phyloP scores from a whole-genome alignment of 2,888 invertebrate genomes.

The Eudasyphora cyanicolor region DNA sequence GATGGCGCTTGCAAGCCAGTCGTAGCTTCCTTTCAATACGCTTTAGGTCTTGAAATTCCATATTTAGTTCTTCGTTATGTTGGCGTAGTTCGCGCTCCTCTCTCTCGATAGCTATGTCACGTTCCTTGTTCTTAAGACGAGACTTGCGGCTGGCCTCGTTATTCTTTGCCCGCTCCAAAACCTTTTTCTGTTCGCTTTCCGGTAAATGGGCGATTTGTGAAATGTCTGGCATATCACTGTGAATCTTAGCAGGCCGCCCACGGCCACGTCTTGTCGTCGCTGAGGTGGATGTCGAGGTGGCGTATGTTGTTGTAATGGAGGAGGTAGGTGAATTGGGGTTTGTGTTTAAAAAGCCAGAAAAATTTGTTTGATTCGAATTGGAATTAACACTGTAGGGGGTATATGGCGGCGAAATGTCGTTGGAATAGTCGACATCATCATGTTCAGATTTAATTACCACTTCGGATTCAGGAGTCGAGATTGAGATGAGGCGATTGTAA shows the following conservation, averaged over 20 bases:
- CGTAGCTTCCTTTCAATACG: conserved; percentile 58
- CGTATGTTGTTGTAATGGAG: conserved; percentile 61
- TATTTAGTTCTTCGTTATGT: conserved; percentile 45
- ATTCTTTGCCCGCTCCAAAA: conserved; percentile 76
- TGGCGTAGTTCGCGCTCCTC: conserved; percentile 47
- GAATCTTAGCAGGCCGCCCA: conserved; percentile 76
- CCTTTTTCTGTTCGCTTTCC: conserved; percentile 71
- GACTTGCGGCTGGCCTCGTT: conserved; percentile 78
- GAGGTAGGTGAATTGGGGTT: conserved; percentile 73
- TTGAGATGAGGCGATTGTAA: conserved; percentile 41
- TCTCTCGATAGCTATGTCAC: conserved; percentile 71
- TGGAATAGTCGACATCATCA: conserved; percentile 39
- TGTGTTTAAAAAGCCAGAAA: conserved; percentile 67
- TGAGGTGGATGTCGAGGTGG: conserved; percentile 58
- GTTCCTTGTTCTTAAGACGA: conserved; percentile 75
- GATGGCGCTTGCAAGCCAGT: conserved; percentile 57
- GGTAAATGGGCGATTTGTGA: conserved; percentile 68
- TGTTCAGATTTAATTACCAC: conserved; percentile 50
- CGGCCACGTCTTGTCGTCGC: conserved; percentile 68
- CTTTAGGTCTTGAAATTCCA: conserved; percentile 17
- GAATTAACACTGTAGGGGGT: conserved; percentile 73
- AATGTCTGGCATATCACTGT: conserved; percentile 76
- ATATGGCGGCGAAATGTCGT: conserved; percentile 62
- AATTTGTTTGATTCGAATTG: conserved; percentile 66
- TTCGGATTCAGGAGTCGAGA: conserved; percentile 38